Evolutionary conservation across 2,797 vertebrate species (phyloP), one percentile per base, ranked within the genome.

Genomic region (Anas flavirostris): DNA sequence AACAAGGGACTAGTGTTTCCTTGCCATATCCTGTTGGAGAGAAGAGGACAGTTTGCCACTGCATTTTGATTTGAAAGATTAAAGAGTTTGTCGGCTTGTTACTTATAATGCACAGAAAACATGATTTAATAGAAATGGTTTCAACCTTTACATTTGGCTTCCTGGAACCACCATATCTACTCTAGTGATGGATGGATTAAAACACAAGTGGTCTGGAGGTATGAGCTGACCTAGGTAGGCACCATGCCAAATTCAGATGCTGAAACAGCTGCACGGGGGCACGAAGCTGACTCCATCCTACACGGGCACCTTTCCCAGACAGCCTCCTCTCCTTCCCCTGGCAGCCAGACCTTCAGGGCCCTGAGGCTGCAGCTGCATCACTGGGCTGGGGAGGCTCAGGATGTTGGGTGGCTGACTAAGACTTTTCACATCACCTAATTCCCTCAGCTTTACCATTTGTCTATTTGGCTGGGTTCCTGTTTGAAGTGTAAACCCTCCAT

Each of bases 81-180:
- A 63, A 35, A 28, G 5, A n/a, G 11, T 52, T 28, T 18, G 16
- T n/a, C 1, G 0, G 5, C 31, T 82, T 50, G 2, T 26, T 69
- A 4, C 50, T 76, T 55, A 25, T 1, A 66, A 50, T 11, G 28
- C 19, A 60, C 9, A 68, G 33, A 58, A 52, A 56, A 16, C 18
- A 31, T 46, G 13, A 5, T 53, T 72, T 63, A 10, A 55, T 5
- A 44, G 79, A 48, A 63, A 59, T n/a, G 10, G 7, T 59, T 92
- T 33, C 19, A 68, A 11, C 29, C 9, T 55, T 77, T 73, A 41
- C 50, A 85, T 6, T 3, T 69, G 48, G 16, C 25, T 72, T 88
- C 8, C 53, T 78, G 63, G 28, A 64, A 50, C 25, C 17, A 59
- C 50, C 4, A 1, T 31, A 35, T 31, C 43, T 64, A 7, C 12